phyloP scores from a whole-genome alignment of 1,140 invertebrate genomes.

The Lepidostoma basale region DNA sequence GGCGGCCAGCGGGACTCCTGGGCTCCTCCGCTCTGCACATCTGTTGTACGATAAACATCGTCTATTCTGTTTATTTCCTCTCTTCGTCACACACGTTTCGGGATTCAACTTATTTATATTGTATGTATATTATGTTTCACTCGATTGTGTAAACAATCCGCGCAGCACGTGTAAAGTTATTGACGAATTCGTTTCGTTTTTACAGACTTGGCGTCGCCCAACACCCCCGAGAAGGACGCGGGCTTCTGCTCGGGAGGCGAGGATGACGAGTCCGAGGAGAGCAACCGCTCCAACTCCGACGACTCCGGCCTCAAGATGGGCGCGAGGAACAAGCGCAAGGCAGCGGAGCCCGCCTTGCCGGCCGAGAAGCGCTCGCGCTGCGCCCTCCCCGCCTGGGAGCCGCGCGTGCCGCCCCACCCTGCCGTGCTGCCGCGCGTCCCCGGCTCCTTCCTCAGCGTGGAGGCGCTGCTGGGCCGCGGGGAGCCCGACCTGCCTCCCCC shows the following conservation, averaged over 20 bases:
- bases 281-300: slow-evolving; percentile 71
- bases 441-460: slow-evolving; percentile 63
- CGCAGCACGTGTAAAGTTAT: neutral
- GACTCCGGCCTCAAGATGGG: slow-evolving; percentile 74
- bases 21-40: neutral
- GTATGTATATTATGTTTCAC: too few relatives aligned
- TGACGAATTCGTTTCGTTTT: slow-evolving; percentile 46
- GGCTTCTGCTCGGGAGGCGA: slow-evolving; percentile 76
- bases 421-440: slow-evolving; percentile 53
- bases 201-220: slow-evolving; percentile 54
- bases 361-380: slow-evolving; percentile 60
- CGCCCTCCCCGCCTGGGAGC: slow-evolving; percentile 69
- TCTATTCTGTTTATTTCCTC: slow-evolving; percentile 1
- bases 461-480: slow-evolving; percentile 45
- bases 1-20: neutral
- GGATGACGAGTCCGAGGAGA: slow-evolving; percentile 69
- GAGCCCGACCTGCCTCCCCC: slow-evolving; percentile 49
- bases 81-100: neutral
- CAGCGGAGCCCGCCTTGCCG: slow-evolving; percentile 74
- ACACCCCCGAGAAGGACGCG: slow-evolving; percentile 64
- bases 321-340: slow-evolving; percentile 72
- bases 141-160: neutral
- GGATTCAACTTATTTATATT: too few relatives aligned
- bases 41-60: neutral
- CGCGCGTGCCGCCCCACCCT: slow-evolving; percentile 55